These are phyloP conservation scores for Athripsodes cinereus DNA, from an alignment of 2,888 invertebrate genomes.

Conservation along the genomic window DNA sequence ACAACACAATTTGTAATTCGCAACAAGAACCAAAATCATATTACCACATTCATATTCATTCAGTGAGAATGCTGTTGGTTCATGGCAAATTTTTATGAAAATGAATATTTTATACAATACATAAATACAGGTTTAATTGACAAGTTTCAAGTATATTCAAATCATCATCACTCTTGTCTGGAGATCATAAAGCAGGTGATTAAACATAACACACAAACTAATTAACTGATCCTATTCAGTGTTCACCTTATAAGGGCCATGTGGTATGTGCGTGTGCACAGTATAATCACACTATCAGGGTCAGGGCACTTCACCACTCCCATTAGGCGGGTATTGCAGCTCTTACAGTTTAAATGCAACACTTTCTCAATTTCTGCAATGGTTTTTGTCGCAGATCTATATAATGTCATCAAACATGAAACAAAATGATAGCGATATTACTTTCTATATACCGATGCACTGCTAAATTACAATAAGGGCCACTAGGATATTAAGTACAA, in stretches of 20 bases:
- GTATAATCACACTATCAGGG: too few species aligned
- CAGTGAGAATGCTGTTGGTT: neutral
- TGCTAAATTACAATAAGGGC: constrained; percentile 24
- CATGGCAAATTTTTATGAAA: constrained; percentile 7
- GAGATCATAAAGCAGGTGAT: constrained; percentile 26
- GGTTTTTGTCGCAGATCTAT: too few species aligned
- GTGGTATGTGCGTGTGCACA: too few species aligned
- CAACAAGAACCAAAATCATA: neutral
- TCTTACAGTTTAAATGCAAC: too few species aligned
- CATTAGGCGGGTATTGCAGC: too few species aligned
- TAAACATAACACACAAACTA: neutral
- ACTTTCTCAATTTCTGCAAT: too few species aligned
- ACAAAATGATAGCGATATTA: constrained; percentile 9
- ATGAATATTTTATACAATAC: constrained; percentile 3
- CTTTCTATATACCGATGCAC: constrained; percentile 23
- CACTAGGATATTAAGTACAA: constrained; percentile 26
- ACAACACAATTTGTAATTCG: neutral
- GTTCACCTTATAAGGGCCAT: too few species aligned
- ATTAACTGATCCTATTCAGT: too few species aligned
- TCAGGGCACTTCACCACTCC: too few species aligned
- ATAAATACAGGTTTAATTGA: constrained; percentile 11
- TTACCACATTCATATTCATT: too few species aligned
- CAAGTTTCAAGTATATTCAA: constrained; percentile 14
- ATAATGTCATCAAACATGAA: too few species aligned
- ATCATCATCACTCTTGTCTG: constrained; percentile 22